Evolutionary conservation across 2,113 vertebrate genomes (phyloP).

Genomic region (Diglossa brunneiventris): DNA sequence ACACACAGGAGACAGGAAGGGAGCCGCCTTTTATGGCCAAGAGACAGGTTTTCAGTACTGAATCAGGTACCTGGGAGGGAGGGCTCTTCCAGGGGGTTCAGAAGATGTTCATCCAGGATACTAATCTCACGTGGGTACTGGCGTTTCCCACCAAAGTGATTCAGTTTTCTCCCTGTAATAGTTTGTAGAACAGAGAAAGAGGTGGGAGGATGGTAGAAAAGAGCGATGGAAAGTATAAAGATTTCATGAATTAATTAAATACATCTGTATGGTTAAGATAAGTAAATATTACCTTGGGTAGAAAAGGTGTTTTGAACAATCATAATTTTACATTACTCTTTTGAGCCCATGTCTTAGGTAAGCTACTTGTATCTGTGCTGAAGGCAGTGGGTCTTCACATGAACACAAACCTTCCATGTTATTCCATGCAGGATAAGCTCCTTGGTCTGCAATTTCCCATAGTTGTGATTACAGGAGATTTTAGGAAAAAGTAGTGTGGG

Average conservation of each 20-base stretch:
- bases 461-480: not conserved
- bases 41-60: not conserved
- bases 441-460: not conserved
- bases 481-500: not conserved
- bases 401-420: not conserved
- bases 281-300: not conserved
- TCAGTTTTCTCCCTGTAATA: conserved; percentile 40
- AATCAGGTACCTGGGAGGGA: conserved; percentile 78
- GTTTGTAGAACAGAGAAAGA: not conserved
- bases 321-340: not conserved
- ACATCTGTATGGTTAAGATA: not conserved
- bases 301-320: not conserved
- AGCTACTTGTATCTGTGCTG: not conserved
- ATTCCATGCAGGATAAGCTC: not conserved
- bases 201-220: not conserved
- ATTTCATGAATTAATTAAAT: not conserved
- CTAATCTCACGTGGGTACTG: conserved; percentile 48
- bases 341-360: not conserved
- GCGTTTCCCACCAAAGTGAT: conserved; percentile 42
- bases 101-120: conserved; percentile 59
- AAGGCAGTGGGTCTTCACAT: not conserved
- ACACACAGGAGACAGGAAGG: not conserved
- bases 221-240: not conserved
- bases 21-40: not conserved
- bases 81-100: conserved; percentile 81